phyloP scores from a whole-genome alignment of 1,140 invertebrate genomes.

The Camponotus floridanus region DNA sequence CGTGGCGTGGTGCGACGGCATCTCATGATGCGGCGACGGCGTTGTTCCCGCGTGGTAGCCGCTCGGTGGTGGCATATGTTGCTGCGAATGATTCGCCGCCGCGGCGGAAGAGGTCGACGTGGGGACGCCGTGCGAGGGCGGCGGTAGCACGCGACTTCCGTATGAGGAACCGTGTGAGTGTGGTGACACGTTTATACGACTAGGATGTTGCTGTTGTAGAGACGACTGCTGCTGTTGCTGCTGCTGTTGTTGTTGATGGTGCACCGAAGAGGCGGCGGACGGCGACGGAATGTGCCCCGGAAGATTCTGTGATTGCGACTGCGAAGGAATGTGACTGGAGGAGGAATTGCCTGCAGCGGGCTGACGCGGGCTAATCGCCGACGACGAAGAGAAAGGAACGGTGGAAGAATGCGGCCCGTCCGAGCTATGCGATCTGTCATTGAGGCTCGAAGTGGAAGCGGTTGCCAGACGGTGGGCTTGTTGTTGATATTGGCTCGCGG shows the following conservation, averaged over 20 bases:
- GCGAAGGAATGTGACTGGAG: constrained; percentile 82
- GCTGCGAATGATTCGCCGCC: constrained; percentile 67
- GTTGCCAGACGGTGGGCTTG: constrained; percentile 42
- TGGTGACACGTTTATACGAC: constrained; percentile 73
- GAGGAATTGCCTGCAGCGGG: constrained; percentile 44
- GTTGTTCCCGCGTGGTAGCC: constrained; percentile 71
- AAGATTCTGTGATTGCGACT: constrained; percentile 76
- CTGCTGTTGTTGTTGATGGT: constrained; percentile 60
- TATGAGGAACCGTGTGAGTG: constrained; percentile 70
- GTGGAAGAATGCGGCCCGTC: constrained; percentile 67
- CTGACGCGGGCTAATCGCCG: constrained; percentile 73
- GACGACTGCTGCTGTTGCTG: constrained; percentile 64
- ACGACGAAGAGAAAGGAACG: constrained; percentile 70
- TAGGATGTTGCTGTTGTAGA: constrained; percentile 72
- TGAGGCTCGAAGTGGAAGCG: constrained; percentile 29
- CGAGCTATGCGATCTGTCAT: constrained; percentile 56
- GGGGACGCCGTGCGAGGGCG: constrained; percentile 61
- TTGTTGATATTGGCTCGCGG: constrained; percentile 58
- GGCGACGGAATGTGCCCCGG: constrained; percentile 82
- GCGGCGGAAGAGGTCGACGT: constrained; percentile 73
- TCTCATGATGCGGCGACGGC: constrained; percentile 73
- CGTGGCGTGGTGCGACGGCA: constrained; percentile 68
- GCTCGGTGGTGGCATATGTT: constrained; percentile 75
- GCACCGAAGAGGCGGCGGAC: constrained; percentile 61
- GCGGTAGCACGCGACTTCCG: constrained; percentile 70